Conservation (phyloP, 2,113 vertebrate species). For the Protobothrops mucrosquamatus region DNA sequence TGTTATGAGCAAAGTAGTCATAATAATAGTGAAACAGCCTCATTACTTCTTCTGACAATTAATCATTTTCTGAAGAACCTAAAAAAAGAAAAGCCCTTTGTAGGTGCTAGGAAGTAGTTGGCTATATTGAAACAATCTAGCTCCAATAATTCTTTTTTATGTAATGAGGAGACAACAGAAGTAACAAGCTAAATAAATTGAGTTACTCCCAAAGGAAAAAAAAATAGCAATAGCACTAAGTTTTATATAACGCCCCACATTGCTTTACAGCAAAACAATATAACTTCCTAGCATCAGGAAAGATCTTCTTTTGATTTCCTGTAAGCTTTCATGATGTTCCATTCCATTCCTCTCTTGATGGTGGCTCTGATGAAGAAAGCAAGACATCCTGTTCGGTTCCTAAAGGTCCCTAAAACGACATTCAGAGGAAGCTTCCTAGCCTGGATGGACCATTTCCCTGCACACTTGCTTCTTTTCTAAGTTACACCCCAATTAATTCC, state of each 20-base stretch:
- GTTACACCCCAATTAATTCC: constrained; percentile 2
- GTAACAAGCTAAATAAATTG: background rate
- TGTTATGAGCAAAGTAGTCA: background rate
- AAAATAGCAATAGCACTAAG: background rate
- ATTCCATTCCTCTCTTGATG: background rate
- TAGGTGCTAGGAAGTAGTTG: background rate
- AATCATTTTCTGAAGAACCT: background rate
- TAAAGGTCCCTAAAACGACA: constrained; percentile 1
- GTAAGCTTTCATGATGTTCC: background rate
- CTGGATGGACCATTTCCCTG: background rate
- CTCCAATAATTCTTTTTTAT: background rate
- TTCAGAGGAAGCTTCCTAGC: background rate
- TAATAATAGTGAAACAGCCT: background rate
- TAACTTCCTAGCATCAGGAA: background rate
- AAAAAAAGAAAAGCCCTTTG: background rate
- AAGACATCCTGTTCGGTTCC: background rate
- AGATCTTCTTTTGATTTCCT: background rate
- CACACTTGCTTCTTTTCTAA: background rate
- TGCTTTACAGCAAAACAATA: background rate
- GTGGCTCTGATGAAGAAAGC: background rate
- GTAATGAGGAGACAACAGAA: background rate
- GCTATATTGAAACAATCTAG: background rate
- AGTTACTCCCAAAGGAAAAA: background rate
- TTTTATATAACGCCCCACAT: background rate
- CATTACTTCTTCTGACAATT: background rate